phyloP scores from a whole-genome alignment of 2,888 invertebrate species.

The Conomelus anceps region DNA sequence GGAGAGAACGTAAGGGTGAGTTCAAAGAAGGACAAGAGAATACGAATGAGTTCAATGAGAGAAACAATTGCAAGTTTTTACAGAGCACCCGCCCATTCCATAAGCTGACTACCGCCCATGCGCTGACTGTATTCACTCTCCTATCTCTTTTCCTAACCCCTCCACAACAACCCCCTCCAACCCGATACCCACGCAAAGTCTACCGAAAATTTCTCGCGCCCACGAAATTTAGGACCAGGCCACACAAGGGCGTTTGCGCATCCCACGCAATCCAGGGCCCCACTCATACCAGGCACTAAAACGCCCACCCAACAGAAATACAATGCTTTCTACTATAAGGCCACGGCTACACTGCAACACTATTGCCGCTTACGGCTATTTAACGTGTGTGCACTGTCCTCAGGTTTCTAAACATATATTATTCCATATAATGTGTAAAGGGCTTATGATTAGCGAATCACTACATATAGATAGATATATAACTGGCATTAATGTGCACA shows the following conservation, averaged over 20 bases:
- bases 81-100: background rate
- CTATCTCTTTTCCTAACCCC: background rate
- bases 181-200: conserved; percentile 16
- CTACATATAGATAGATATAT: no score
- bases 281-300: background rate
- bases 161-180: conserved; percentile 30
- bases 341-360: background rate
- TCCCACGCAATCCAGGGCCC: background rate
- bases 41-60: background rate
- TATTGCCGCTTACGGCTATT: background rate
- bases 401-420: no score
- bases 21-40: background rate
- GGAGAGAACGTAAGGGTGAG: background rate
- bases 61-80: background rate
- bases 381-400: background rate
- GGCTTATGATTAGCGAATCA: no score
- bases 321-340: background rate
- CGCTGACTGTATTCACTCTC: background rate
- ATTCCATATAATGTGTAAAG: no score
- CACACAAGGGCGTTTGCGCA: background rate
- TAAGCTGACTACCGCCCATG: background rate
- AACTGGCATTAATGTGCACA: no score
- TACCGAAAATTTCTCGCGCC: background rate
- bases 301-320: background rate
- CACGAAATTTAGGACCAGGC: background rate